These are phyloP conservation scores for Pyralis farinalis DNA, from an alignment of 2,888 invertebrate species.

Conservation along the genomic window DNA sequence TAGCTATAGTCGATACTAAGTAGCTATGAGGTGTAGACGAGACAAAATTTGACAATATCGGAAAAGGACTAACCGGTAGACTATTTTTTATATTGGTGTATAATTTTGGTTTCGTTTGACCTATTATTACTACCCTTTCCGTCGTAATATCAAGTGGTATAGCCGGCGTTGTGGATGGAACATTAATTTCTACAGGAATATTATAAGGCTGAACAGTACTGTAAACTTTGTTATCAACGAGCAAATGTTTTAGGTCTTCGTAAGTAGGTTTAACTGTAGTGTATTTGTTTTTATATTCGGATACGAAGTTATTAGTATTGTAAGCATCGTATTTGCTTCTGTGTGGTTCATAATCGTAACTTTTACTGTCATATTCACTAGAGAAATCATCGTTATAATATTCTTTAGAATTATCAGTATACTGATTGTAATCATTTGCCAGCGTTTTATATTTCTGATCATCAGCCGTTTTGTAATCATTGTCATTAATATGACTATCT, in stretches of 20 bases:
- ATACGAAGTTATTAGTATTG: constrained; percentile 5
- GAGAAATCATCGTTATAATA: constrained; percentile 55
- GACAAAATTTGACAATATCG: constrained; percentile 19
- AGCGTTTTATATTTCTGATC: constrained; percentile 13
- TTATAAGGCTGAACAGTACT: constrained; percentile 23
- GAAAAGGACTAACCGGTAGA: constrained; percentile 26
- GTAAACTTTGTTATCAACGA: constrained; percentile 36
- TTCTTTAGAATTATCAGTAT: constrained; percentile 55
- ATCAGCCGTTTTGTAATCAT: constrained; percentile 16
- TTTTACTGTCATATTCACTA: constrained; percentile 39
- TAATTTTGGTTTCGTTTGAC: constrained; percentile 37
- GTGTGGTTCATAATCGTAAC: constrained; percentile 43
- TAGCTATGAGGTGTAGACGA: constrained; percentile 42
- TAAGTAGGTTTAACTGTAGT: constrained; percentile 36
- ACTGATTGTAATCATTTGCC: constrained; percentile 27
- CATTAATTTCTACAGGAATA: constrained; percentile 31
- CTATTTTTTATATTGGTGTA: constrained; percentile 47
- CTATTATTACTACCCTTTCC: constrained; percentile 47
- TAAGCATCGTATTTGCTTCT: constrained; percentile 44
- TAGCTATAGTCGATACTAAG: constrained; percentile 53
- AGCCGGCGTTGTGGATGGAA: constrained; percentile 38
- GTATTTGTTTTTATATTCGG: constrained; percentile 10
- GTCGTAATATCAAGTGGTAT: constrained; percentile 31
- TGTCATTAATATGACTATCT: constrained; percentile 15
- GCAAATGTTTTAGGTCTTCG: constrained; percentile 47